phyloP scores from a whole-genome alignment of 2,113 vertebrate species.

The Motacilla alba region DNA sequence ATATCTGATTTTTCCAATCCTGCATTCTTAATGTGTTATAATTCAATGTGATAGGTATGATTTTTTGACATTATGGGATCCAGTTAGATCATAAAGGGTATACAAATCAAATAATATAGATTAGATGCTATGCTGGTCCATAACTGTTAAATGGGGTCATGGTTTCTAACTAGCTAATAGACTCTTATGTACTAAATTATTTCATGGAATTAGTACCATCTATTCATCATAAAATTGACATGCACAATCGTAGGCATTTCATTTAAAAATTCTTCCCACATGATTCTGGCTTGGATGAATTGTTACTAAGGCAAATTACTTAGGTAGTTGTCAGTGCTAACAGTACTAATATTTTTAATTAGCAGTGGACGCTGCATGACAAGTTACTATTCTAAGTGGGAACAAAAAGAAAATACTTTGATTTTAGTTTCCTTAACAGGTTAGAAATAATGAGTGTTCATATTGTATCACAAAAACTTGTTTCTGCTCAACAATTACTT shows the following conservation, averaged over 20 bases:
- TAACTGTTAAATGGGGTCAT: conserved; percentile 80
- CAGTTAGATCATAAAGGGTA: conserved; percentile 84
- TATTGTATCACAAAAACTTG: not conserved
- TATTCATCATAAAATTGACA: conserved; percentile 37
- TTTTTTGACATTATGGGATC: conserved; percentile 84
- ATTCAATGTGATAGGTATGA: conserved; percentile 72
- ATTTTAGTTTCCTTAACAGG: not conserved
- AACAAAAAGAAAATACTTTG: not conserved
- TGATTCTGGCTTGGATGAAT: not conserved
- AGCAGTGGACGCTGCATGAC: not conserved
- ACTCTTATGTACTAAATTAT: conserved; percentile 78
- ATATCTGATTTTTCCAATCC: conserved; percentile 7
- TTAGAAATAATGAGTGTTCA: not conserved
- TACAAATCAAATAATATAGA: conserved; percentile 89
- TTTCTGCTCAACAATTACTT: not conserved
- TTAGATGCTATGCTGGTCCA: conserved; percentile 80
- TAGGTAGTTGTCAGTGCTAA: not conserved
- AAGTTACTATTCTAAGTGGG: not conserved
- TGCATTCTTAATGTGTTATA: conserved; percentile 64
- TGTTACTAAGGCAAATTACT: not conserved
- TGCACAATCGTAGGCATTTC: not conserved
- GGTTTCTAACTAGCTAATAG: conserved; percentile 81
- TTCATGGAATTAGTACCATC: conserved; percentile 67
- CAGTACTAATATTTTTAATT: not conserved
- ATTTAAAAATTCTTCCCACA: not conserved